phyloP scores from a whole-genome alignment of 2,888 invertebrate genomes.

The Drosophila lutescens region DNA sequence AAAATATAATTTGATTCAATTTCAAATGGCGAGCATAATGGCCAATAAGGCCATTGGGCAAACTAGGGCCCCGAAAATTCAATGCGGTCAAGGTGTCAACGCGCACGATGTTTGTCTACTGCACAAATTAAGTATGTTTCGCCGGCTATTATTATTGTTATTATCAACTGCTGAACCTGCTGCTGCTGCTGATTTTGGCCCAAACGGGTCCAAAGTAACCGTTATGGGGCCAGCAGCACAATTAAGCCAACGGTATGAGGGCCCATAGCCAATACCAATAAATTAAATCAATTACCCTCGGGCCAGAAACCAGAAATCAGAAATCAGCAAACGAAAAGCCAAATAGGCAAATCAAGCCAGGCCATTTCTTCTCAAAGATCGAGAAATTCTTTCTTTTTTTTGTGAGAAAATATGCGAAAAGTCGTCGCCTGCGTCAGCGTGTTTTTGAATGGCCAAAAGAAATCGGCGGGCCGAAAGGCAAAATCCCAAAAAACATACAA shows the following conservation, averaged over 20 bases:
- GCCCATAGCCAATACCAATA: constrained; percentile 66
- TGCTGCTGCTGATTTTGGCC: too few species aligned
- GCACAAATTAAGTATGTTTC: constrained; percentile 54
- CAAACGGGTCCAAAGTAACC: constrained; percentile 64
- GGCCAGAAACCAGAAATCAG: constrained; percentile 40
- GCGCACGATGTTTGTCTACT: constrained; percentile 13
- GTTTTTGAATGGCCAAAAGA: constrained; percentile 63
- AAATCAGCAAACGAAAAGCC: constrained; percentile 14
- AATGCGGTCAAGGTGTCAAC: constrained; percentile 76
- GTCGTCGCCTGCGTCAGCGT: constrained; percentile 35
- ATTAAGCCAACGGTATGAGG: constrained; percentile 70
- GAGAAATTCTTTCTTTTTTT: constrained; percentile 62
- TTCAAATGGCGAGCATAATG: constrained; percentile 58
- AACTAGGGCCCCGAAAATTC: constrained; percentile 46
- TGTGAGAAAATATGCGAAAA: constrained; percentile 77
- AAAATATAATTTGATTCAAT: constrained; percentile 57
- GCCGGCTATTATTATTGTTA: constrained; percentile 60
- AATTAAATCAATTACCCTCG: constrained; percentile 74
- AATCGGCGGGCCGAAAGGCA: constrained; percentile 46
- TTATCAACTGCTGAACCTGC: neutral
- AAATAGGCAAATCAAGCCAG: constrained; percentile 42
- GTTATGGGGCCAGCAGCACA: constrained; percentile 62
- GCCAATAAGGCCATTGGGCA: constrained; percentile 62
- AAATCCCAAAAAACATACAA: constrained; percentile 9
- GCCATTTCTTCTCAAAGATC: constrained; percentile 38